Evolutionary conservation across 2,888 invertebrate genomes (phyloP).

Genomic region (Mayetiola destructor): DNA sequence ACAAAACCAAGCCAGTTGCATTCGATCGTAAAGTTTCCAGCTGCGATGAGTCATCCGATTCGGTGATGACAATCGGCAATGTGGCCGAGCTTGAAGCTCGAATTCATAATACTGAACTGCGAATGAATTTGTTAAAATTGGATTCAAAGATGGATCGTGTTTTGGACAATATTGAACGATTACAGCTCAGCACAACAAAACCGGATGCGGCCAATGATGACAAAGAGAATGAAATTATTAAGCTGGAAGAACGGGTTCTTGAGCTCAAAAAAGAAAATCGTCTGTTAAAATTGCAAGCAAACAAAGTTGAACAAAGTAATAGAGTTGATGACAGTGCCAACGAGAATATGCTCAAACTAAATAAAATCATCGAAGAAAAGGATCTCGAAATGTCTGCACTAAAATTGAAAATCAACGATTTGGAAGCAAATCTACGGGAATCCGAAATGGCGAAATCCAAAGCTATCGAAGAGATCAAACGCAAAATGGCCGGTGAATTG

Average conservation of each 20-base stretch:
- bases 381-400: neutral
- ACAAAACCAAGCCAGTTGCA: neutral
- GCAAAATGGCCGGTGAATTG: neutral
- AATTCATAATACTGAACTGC: conserved; percentile 50
- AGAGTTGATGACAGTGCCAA: neutral
- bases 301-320: conserved; percentile 11
- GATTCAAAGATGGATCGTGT: conserved; percentile 48
- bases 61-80: neutral
- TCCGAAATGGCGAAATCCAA: neutral
- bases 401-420: neutral
- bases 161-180: conserved; percentile 37
- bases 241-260: conserved; percentile 31
- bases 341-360: neutral
- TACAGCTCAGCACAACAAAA: conserved; percentile 4
- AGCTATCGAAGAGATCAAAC: neutral
- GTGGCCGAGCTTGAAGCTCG: conserved; percentile 37
- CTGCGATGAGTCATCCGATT: conserved; percentile 21
- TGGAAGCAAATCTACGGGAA: neutral
- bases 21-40: neutral
- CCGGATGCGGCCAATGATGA: conserved; percentile 18
- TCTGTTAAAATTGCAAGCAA: conserved; percentile 23
- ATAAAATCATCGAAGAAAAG: neutral
- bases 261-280: conserved; percentile 31
- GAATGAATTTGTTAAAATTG: conserved; percentile 47
- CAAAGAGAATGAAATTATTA: conserved; percentile 25